Evolutionary conservation across 1,140 invertebrate species (phyloP).

Genomic region (Anastrepha ludens): DNA sequence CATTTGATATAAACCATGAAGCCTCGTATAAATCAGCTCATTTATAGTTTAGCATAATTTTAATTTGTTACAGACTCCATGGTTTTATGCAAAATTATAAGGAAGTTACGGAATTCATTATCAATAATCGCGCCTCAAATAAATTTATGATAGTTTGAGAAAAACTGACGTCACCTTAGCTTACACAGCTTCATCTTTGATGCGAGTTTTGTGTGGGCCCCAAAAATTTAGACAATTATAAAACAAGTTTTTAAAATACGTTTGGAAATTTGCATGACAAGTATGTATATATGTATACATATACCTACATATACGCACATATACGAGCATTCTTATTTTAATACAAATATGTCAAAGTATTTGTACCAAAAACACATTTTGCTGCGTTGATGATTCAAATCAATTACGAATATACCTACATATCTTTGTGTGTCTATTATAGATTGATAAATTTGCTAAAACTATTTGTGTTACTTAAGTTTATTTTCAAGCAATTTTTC

Average conservation of each 20-base stretch:
- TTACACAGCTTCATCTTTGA: neutral
- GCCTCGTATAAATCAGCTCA: slow-evolving; percentile 14
- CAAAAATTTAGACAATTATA: slow-evolving; percentile 18
- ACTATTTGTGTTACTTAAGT: too few relatives aligned
- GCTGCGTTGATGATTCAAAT: neutral
- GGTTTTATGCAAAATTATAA: slow-evolving; percentile 14
- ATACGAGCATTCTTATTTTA: too few relatives aligned
- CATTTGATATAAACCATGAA: slow-evolving; percentile 1
- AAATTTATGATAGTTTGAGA: neutral
- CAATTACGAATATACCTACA: neutral
- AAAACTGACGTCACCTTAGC: neutral
- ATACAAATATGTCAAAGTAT: neutral
- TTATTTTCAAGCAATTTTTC: too few relatives aligned
- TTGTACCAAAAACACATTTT: neutral
- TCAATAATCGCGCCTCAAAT: slow-evolving; percentile 1
- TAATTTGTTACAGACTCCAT: neutral
- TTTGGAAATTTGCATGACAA: slow-evolving; percentile 2
- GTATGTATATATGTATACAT: neutral
- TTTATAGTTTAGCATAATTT: neutral
- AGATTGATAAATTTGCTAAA: too few relatives aligned
- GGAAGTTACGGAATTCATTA: slow-evolving; percentile 4
- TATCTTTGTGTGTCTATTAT: too few relatives aligned
- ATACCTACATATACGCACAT: neutral
- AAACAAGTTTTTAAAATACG: neutral
- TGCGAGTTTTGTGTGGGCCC: neutral